These are phyloP conservation scores for Latrodectus hesperus DNA, from an alignment of 2,888 invertebrate genomes.

Conservation along the genomic window DNA sequence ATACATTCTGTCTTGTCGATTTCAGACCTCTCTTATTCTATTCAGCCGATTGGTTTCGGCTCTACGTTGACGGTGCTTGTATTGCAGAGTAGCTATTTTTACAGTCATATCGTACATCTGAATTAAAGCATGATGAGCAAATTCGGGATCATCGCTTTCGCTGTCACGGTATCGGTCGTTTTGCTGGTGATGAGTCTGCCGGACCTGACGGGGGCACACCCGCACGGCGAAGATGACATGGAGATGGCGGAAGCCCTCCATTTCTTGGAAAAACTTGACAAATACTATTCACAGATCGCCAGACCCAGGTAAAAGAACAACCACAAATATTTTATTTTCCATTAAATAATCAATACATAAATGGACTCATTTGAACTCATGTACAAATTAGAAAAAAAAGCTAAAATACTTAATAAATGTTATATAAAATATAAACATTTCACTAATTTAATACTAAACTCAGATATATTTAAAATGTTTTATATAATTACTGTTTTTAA, in stretches of 20 bases:
- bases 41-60: not conserved
- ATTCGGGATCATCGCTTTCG: constrained; percentile 37
- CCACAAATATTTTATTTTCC: too few species aligned
- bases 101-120: not conserved
- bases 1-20: not conserved
- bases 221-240: constrained; percentile 74
- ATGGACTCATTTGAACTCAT: too few species aligned
- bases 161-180: constrained; percentile 22
- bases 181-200: constrained; percentile 38
- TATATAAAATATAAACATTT: too few species aligned
- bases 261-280: constrained; percentile 81
- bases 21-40: not conserved
- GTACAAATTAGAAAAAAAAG: too few species aligned
- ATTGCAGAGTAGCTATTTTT: constrained; percentile 5
- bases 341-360: too few species aligned
- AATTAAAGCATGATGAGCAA: constrained; percentile 17
- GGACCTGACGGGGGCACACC: constrained; percentile 34
- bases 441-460: too few species aligned
- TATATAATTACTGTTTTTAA: too few species aligned
- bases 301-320: constrained; percentile 79
- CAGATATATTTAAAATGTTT: too few species aligned
- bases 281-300: constrained; percentile 81
- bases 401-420: too few species aligned
- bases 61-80: not conserved
- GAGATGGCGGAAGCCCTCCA: constrained; percentile 82